Conservation (phyloP, 2,113 vertebrate genomes). For the Zeus faber region DNA sequence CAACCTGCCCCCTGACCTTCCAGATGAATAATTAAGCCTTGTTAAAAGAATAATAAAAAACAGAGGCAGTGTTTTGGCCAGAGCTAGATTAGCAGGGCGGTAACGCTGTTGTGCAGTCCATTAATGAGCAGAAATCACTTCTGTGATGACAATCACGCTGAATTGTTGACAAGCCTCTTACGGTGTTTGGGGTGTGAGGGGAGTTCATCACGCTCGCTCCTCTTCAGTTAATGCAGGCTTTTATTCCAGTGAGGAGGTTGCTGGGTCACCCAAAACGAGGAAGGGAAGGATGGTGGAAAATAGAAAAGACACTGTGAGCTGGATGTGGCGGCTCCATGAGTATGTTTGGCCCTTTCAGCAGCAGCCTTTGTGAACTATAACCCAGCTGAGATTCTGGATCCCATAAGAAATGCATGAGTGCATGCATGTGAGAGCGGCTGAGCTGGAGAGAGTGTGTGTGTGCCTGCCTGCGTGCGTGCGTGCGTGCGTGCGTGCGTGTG, state of each 20-base stretch:
- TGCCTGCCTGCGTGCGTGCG: no score
- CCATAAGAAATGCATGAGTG: slow-evolving; percentile 51
- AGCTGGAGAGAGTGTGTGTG: no score
- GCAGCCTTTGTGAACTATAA: slow-evolving; percentile 46
- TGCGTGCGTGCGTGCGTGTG: no score
- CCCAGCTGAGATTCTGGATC: slow-evolving; percentile 52
- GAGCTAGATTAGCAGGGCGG: slow-evolving; percentile 29
- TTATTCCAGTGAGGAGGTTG: slow-evolving; percentile 38
- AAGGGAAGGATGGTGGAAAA: slow-evolving; percentile 41
- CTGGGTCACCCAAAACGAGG: slow-evolving; percentile 18
- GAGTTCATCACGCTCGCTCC: slow-evolving; percentile 49
- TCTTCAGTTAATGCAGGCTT: slow-evolving; percentile 64
- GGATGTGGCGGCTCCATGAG: slow-evolving; percentile 38
- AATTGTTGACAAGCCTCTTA: slow-evolving; percentile 52
- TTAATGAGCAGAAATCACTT: no score
- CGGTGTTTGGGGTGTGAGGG: slow-evolving; percentile 44
- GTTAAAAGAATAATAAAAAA: slow-evolving; percentile 41
- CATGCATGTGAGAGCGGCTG: no score
- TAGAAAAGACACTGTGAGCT: slow-evolving; percentile 34
- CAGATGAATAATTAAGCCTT: slow-evolving; percentile 34
- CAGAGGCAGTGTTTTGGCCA: slow-evolving; percentile 33
- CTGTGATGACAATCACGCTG: no score
- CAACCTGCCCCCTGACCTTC: slow-evolving; percentile 49
- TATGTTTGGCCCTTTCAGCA: slow-evolving; percentile 56
- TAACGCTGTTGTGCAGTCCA: slow-evolving; percentile 41